These are phyloP conservation scores for Noctuana brunneofusca DNA, from an alignment of 2,888 invertebrate species.

Conservation along the genomic window DNA sequence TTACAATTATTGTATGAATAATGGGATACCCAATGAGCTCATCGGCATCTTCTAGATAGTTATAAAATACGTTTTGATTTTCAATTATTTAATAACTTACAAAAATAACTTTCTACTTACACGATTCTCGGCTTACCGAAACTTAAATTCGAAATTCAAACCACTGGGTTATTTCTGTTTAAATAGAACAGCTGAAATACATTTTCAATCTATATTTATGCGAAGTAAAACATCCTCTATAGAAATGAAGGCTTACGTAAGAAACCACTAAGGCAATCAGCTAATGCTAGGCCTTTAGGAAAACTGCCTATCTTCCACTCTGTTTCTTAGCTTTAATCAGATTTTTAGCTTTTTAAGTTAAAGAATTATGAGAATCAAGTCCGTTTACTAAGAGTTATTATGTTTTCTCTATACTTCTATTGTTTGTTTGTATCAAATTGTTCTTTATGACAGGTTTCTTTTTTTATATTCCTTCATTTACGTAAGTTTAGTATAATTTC, in stretches of 20 bases:
- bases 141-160: not conserved
- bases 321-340: conserved; percentile 19
- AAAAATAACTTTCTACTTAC: too few relatives aligned
- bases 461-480: too few relatives aligned
- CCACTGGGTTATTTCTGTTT: not conserved
- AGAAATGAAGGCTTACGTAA: conserved; percentile 14
- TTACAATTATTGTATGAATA: too few relatives aligned
- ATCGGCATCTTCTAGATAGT: too few relatives aligned
- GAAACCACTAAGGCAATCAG: conserved; percentile 24
- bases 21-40: too few relatives aligned
- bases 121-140: not conserved
- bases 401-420: too few relatives aligned
- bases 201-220: conserved; percentile 13
- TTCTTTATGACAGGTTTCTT: too few relatives aligned
- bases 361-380: not conserved
- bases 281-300: conserved; percentile 22
- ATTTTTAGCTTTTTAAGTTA: not conserved
- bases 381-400: too few relatives aligned
- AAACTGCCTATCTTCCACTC: conserved; percentile 12
- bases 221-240: conserved; percentile 8
- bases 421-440: too few relatives aligned
- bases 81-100: too few relatives aligned
- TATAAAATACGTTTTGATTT: too few relatives aligned
- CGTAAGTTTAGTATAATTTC: too few relatives aligned
- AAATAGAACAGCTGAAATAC: conserved; percentile 2